Evolutionary conservation across 92 coral and sea anemone species (phyloP), one percentile per base, ranked within the genome.

Genomic region (Desmophyllum pertusum): DNA sequence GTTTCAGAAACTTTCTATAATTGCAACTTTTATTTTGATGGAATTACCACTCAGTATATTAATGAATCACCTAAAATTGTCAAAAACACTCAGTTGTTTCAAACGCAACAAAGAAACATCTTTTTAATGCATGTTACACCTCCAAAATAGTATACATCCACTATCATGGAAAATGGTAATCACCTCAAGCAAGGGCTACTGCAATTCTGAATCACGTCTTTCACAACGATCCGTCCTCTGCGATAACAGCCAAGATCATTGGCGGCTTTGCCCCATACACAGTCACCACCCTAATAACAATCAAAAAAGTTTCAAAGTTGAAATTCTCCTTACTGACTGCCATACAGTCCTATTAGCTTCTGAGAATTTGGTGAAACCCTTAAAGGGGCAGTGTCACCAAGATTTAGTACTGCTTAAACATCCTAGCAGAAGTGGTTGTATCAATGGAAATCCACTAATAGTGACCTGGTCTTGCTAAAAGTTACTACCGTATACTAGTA

Each of bases 171-270:
- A n/a, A n/a, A n/a, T n/a, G 14, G 15, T 72, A 36, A 59, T 38
- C 39, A 89, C 92, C 89, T 85, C 52, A 64, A 25, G 38, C 92
- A 89, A 64, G 92, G 92, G n/a, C 52, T 59, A 48, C 64, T 25
- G 69, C 93, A 89, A 31, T 66, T 13, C 43, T 65, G 71, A 50
- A 79, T 31, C 7, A 48, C 78, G 11, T 31, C 40, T 40, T 0
- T 23, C 23, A 25, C 18, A 36, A 6, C 29, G 33, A 1, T 0
- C 23, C 38, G 75, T 45, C 68, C 79, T 39, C n/a, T 81, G 1
- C 67, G 85, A 35, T 57, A 48, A 74, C 86, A 91, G 6, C 43
- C 61, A 70, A 80, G 78, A 30, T 0, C 5, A 27, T 21, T 11
- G 0, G 3, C 3, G 14, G 5, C 25, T 6, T 25, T 39, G 23